Base-by-base conservation (phyloP, 2,888 invertebrate species). In the Eristalis tenax region DNA sequence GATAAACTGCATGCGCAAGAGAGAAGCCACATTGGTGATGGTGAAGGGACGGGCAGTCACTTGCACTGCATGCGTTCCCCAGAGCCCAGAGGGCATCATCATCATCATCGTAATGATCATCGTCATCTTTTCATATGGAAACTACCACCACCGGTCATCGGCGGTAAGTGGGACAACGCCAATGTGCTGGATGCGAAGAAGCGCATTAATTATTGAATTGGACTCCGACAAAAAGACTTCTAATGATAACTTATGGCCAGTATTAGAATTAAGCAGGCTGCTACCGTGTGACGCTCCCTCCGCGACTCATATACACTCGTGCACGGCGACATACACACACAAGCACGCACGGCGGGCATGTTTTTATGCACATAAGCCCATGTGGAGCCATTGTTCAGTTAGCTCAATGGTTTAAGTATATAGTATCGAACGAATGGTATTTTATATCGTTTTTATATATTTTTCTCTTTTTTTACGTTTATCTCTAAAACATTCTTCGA, bases 211-310 rank as follows among this genome's bases (percentile, higher is more conserved):
- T 88, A 84, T 88, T 88, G 84, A 88, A 84, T 88, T 88, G 84
- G 88, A 81, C 88, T 80, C 88, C 88, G 88, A 88, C 88, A 88
- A 88, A 88, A 88, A 88, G 85, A 82, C 85, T 85, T 88, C 89
- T 89, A 89, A 89, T 89, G 89, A 89, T 89, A 89, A 89, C 89
- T 89, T 89, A 89, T 89, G 88, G 69, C 88, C 88, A 77, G 84
- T 85, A 89, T 88, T 89, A 88, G 89, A 88, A 88, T 86, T 88
- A 85, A 83, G 84, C 80, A 89, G 87, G 88, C 81, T 84, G 89
- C 89, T 89, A 89, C 89, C 88, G 89, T 89, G 88, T 77, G 89
- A 89, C 89, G 89, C 88, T 89, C 82, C 81, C 85, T 81, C 75
- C 75, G 75, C 68, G 71, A 68, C 65, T 23, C 69, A 38, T 38